Evolutionary conservation across 2,888 invertebrate species (phyloP).

Genomic region (Tiliacea citrago): DNA sequence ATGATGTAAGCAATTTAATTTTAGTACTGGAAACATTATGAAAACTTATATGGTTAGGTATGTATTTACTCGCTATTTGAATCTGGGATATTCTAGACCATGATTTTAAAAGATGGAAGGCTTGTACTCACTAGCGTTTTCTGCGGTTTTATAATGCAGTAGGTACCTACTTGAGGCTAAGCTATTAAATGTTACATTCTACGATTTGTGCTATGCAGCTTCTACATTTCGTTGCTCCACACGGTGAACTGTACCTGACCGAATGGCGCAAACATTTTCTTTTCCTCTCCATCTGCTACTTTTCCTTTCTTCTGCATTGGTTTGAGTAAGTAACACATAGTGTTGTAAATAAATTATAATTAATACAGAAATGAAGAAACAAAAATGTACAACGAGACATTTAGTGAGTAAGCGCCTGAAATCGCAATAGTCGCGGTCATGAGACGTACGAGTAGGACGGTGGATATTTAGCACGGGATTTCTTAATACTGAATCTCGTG

Average conservation of each 20-base stretch:
- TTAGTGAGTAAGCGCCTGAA: slow-evolving; percentile 3
- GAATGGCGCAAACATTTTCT: slow-evolving; percentile 94
- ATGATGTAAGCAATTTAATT: slow-evolving; percentile 37
- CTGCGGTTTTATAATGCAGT: slow-evolving; percentile 9
- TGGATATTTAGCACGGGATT: background rate
- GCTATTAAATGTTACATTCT: slow-evolving; percentile 45
- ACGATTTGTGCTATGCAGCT: slow-evolving; percentile 48
- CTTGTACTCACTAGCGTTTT: slow-evolving; percentile 25
- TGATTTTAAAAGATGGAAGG: slow-evolving; percentile 31
- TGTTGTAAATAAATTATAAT: slow-evolving; percentile 57
- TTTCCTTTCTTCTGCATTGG: slow-evolving; percentile 92
- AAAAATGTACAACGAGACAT: slow-evolving; percentile 13
- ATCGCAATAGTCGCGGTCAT: background rate
- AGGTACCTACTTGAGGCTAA: slow-evolving; percentile 24
- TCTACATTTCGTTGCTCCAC: slow-evolving; percentile 62
- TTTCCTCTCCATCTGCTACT: slow-evolving; percentile 94
- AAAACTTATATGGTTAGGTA: slow-evolving; percentile 9
- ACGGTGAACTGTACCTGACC: slow-evolving; percentile 92
- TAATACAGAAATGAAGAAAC: slow-evolving; percentile 44
- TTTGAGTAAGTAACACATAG: slow-evolving; percentile 68
- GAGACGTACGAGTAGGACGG: background rate
- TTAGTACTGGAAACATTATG: slow-evolving; percentile 14
- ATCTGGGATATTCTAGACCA: slow-evolving; percentile 20
- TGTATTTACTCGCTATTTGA: background rate
- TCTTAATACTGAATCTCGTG: background rate